Base-by-base conservation (phyloP, 2,797 vertebrate species). In the Molossus molossus region DNA sequence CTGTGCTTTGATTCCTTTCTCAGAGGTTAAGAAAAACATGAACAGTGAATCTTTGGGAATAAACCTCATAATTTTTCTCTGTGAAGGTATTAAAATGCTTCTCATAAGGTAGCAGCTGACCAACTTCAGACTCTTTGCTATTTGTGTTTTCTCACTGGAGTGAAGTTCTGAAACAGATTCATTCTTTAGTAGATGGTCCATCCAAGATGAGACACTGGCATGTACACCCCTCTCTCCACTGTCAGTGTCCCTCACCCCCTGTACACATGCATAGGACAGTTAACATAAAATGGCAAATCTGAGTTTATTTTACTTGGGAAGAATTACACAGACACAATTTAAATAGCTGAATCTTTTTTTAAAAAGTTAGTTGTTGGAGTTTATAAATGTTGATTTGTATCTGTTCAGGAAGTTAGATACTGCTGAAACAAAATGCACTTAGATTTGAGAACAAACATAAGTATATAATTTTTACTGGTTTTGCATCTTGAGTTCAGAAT, bases 251-350 rank as follows among this genome's bases (percentile, higher is more conserved):
- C 40, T 14, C 1, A 0, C 20, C 17, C 9, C 9, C 40, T 15
- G 29, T 18, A 8, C 62, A 6, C 6, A 12, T 14, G 10, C 48
- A 8, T 37, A 84, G 25, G 45, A 80, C 60, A 60, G 72, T 17
- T 70, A 45, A 64, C 17, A 27, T 45, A 9, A 72, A 73, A 45
- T 65, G 69, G 53, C 25, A 84, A 82, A 9, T 87, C 60, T 33
- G n/a, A 90, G 50, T 75, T 62, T 76, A 48, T 89, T 87, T 83
- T 18, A 7, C n/a, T 69, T 86, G 45, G 73, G 45, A 94, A 85
- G 50, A 83, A 57, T 92, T 81, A 64, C 23, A 69, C 25, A 69
- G 53, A 67, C 91, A 48, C 9, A 80, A 5, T 70, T 73, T 13
- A 83, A 93, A 69, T 25, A 84, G 29, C 57, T n/a, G 23, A 5